phyloP scores from a whole-genome alignment of 2,113 vertebrate species.

The Laterallus jamaicensis region DNA sequence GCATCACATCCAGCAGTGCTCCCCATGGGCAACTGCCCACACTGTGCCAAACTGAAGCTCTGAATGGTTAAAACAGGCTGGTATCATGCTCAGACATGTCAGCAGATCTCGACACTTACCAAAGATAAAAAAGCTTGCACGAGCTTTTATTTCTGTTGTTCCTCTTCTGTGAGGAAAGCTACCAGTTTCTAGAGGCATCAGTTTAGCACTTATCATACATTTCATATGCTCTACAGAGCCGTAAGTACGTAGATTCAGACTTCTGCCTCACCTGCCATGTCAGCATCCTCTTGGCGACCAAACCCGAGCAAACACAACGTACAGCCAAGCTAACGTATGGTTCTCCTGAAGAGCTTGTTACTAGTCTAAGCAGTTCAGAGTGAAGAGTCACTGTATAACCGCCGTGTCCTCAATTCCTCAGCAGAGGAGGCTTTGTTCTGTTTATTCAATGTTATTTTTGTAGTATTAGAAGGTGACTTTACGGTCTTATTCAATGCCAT shows the following conservation, averaged over 20 bases:
- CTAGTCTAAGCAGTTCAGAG: background rate
- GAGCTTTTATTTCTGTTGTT: background rate
- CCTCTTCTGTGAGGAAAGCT: background rate
- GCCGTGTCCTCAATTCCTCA: background rate
- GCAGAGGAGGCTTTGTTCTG: background rate
- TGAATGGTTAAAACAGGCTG: fast-evolving
- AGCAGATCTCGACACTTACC: background rate
- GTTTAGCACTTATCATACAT: background rate
- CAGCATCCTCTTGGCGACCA: background rate
- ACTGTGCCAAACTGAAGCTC: fast-evolving
- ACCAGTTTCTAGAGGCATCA: background rate
- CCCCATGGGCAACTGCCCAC: background rate
- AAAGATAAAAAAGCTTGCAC: background rate
- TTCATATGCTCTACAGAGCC: background rate
- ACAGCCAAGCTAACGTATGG: fast-evolving
- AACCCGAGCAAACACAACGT: background rate
- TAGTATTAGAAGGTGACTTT: background rate
- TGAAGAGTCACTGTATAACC: background rate
- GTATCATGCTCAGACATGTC: background rate
- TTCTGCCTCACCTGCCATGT: fast-evolving
- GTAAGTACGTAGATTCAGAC: background rate
- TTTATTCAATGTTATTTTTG: background rate
- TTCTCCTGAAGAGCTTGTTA: background rate
- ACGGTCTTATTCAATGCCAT: background rate
- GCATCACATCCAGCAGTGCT: background rate